Evolutionary conservation across 2,797 vertebrate genomes (phyloP), one percentile per base, ranked within the genome.

Genomic region (Anomalospiza imberbis): DNA sequence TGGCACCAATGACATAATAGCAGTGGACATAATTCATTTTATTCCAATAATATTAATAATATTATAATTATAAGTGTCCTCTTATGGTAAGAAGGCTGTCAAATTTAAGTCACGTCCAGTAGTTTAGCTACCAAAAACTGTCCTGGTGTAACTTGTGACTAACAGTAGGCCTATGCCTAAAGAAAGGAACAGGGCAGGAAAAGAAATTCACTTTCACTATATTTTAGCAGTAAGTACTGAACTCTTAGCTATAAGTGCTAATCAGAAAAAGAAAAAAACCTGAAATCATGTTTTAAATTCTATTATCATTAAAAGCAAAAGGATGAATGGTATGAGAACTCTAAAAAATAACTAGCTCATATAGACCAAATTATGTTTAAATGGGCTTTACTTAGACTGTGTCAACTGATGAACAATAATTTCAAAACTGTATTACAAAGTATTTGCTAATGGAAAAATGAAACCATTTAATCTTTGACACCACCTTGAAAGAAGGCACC

Each of bases 361-460:
- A 42, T 16, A 72, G 42, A 72, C 3, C 7, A 86, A 90, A 81
- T 72, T 75, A 62, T 36, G 12, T 68, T 88, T 57, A 61, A 94
- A 78, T 53, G 34, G 57, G 11, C 25, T 85, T 74, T 61, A 67
- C 70, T 84, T 78, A 51, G 13, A 36, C 45, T 74, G 32, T 47
- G 75, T 83, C 72, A 89, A 62, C 31, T 63, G 58, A 54, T 18
- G 61, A 91, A 91, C 47, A 93, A 9, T 72, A 81, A 80, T 83
- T 86, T 84, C 38, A 93, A 71, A 86, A 47, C 38, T 90, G 24
- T 68, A 10, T 86, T 84, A 77, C 50, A 61, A 83, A 67, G 48
- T 50, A 57, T 88, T 88, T 81, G 38, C 36, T 94, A 86, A 88
- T 58, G 42, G 66, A 88, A 91, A 85, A 91, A 90, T 42, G 21